A percentile compares a stretch with the other conserved stretches of the same genome.
Evolutionary conservation across 1,140 invertebrate genomes (phyloP).

Genomic region (Brachionus paranguensis): DNA sequence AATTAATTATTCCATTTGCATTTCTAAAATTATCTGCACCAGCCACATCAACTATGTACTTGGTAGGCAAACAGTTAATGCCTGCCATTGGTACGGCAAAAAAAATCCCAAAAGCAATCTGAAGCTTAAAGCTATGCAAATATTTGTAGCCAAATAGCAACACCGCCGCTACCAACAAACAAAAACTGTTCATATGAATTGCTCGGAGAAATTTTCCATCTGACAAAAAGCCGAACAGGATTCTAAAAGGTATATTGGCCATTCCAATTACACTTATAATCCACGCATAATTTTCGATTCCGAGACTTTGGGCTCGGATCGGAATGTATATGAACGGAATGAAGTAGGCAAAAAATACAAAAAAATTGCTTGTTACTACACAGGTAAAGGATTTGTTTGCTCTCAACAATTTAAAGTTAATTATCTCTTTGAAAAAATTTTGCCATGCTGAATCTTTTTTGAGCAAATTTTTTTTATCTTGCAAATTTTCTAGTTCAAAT

Average conservation of each 20-base stretch:
- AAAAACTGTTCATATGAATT: slow-evolving; percentile 12
- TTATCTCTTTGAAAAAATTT: slow-evolving; percentile 67
- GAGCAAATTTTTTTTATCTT: not conserved
- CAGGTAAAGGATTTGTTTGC: slow-evolving; percentile 75
- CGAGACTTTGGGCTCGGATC: slow-evolving; percentile 49
- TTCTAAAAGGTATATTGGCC: slow-evolving; percentile 60
- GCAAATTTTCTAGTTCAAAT: not conserved
- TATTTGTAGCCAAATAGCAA: not conserved
- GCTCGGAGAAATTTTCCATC: slow-evolving; percentile 58
- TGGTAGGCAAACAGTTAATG: not conserved
- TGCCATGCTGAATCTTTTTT: not conserved
- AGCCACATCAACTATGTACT: not conserved
- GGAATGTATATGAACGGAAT: slow-evolving; percentile 78
- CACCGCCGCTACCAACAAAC: not conserved
- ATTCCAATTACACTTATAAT: slow-evolving; percentile 59
- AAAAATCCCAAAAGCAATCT: not conserved
- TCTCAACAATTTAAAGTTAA: slow-evolving; percentile 73
- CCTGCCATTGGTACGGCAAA: slow-evolving; percentile 22
- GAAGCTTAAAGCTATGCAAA: not conserved
- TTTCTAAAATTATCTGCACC: slow-evolving; percentile 12
- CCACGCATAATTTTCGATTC: slow-evolving; percentile 1
- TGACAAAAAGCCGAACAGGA: slow-evolving; percentile 52
- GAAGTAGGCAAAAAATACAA: slow-evolving; percentile 91
- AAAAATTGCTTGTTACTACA: slow-evolving; percentile 85
- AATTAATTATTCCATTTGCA: slow-evolving; percentile 9